These are phyloP conservation scores for Apogon hyalosoma DNA, from an alignment of 2,797 vertebrate genomes.

Conservation along the genomic window DNA sequence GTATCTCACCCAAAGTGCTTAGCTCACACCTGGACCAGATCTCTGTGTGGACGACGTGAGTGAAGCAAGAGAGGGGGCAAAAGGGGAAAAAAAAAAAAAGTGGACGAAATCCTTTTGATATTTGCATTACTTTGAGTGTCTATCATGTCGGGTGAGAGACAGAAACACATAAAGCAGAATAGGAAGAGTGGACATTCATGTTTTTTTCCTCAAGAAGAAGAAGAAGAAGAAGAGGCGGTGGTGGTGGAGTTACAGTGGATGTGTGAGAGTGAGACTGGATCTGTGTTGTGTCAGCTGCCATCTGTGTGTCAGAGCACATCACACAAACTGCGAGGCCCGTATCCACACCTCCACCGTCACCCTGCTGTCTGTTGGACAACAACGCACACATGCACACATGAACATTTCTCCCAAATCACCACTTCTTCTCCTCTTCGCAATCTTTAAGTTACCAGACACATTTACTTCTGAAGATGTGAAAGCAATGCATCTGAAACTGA, in stretches of 20 bases:
- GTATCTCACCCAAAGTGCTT: constrained; percentile 40
- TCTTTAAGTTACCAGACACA: not conserved
- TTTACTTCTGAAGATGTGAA: not conserved
- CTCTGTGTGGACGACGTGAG: constrained; percentile 1
- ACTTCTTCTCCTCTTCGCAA: not conserved
- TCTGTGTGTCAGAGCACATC: constrained; percentile 75
- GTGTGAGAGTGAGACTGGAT: constrained; percentile 47
- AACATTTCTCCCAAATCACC: constrained; percentile 21
- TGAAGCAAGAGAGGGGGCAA: not conserved
- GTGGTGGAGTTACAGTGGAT: constrained; percentile 38
- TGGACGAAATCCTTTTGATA: constrained; percentile 6
- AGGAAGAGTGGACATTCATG: constrained; percentile 38
- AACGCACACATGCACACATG: constrained; percentile 23
- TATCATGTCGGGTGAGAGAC: constrained; percentile 23
- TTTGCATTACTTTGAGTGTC: constrained; percentile 33
- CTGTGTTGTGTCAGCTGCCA: constrained; percentile 79
- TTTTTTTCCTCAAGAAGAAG: constrained; percentile 13
- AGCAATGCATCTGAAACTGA: not conserved
- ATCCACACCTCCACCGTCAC: constrained; percentile 65
- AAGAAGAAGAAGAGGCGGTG: too few species aligned
- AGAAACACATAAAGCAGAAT: constrained; percentile 2
- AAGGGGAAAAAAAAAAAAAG: constrained; percentile 12
- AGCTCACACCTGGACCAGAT: constrained; percentile 9
- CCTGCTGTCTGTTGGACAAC: constrained; percentile 53
- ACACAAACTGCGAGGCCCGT: constrained; percentile 65